Percentiles rank a stretch among this genome's conserved stretches.
Conservation (phyloP, 2,113 vertebrate genomes). For the Otis tarda region DNA sequence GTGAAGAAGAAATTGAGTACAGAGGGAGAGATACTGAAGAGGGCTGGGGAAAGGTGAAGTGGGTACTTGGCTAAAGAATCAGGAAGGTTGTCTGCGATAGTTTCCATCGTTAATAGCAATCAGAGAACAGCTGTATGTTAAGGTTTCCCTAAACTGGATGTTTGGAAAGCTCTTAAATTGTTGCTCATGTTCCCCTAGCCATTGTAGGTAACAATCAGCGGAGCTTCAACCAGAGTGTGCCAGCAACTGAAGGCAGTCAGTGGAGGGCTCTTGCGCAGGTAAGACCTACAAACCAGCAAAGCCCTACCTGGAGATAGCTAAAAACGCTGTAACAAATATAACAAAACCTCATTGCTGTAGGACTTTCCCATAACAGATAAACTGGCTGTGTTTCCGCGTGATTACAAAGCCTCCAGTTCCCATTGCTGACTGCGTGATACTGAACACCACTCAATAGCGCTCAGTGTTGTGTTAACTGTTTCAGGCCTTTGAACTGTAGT, state of each 20-base stretch:
- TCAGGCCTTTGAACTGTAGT: neutral
- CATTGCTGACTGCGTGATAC: neutral
- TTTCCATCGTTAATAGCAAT: neutral
- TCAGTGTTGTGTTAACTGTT: neutral
- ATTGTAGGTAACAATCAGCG: neutral
- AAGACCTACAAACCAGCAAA: neutral
- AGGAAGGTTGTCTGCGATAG: neutral
- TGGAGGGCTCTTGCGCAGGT: neutral
- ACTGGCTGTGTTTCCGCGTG: fast-evolving
- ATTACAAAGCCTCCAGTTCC: neutral
- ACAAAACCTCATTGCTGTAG: fast-evolving
- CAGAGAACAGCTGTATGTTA: fast-evolving
- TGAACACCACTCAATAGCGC: neutral
- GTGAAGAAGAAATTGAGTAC: neutral
- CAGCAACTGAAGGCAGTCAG: neutral
- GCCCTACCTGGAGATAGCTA: neutral
- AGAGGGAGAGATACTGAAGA: neutral
- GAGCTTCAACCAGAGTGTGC: neutral
- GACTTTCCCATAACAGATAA: neutral
- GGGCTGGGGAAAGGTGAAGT: neutral
- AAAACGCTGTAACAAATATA: neutral
- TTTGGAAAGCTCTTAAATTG: neutral
- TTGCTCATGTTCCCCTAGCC: neutral
- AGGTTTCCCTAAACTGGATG: neutral
- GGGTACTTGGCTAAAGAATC: neutral